phyloP scores from a whole-genome alignment of 2,113 vertebrate species.

The Caretta caretta region DNA sequence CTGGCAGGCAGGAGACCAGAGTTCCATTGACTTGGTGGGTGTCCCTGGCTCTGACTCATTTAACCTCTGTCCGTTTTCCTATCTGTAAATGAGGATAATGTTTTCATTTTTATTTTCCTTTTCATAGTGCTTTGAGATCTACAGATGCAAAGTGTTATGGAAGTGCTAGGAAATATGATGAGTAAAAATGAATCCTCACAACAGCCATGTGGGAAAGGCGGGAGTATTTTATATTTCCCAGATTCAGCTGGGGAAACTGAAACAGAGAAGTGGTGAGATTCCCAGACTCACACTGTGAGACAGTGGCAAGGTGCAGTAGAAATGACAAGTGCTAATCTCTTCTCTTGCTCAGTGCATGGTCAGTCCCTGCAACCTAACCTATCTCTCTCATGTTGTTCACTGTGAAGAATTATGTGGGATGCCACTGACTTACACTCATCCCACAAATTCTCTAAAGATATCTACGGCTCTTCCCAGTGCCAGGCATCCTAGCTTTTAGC shows the following conservation, averaged over 20 bases:
- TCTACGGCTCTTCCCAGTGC: background rate
- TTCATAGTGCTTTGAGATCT: constrained; percentile 40
- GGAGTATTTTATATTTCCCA: background rate
- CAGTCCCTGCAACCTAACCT: background rate
- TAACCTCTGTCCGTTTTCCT: constrained; percentile 56
- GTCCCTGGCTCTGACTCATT: constrained; percentile 57
- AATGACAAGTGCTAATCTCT: background rate
- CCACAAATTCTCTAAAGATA: background rate
- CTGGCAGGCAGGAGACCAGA: background rate
- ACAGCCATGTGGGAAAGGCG: background rate
- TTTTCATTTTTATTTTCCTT: constrained; percentile 43
- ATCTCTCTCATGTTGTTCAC: background rate
- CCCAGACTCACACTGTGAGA: background rate
- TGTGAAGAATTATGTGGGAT: accelerated
- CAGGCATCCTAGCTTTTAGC: background rate
- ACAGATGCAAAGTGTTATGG: background rate
- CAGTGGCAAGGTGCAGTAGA: background rate
- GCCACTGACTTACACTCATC: background rate
- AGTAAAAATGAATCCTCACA: background rate
- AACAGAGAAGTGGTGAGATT: background rate
- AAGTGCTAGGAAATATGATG: constrained; percentile 51
- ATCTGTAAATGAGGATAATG: constrained; percentile 54
- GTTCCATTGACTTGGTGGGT: background rate
- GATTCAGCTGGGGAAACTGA: background rate
- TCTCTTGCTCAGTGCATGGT: accelerated